A percentile compares a stretch with the other conserved stretches of the same genome.
phyloP scores from a whole-genome alignment of 2,888 invertebrate genomes.

The Sylvicola cinctus region DNA sequence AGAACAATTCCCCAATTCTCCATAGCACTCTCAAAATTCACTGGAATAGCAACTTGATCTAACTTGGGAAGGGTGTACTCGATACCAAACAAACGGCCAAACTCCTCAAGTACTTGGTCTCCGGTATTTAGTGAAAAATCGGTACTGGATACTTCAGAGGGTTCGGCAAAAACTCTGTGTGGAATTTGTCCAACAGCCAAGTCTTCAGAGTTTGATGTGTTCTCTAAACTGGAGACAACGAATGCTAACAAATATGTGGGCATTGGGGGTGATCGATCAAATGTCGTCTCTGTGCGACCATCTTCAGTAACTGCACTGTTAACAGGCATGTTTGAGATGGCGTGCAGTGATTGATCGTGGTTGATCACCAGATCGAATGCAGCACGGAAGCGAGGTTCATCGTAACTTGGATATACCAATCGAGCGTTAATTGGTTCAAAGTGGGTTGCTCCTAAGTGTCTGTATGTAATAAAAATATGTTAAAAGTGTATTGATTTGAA shows the following conservation, averaged over 20 bases:
- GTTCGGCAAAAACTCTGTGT: constrained; percentile 17
- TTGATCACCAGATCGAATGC: too few relatives aligned
- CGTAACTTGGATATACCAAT: constrained; percentile 45
- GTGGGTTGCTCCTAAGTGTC: constrained; percentile 35
- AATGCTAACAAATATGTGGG: constrained; percentile 64
- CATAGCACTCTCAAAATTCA: constrained; percentile 61
- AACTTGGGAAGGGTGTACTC: constrained; percentile 27
- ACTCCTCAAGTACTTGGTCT: constrained; percentile 31
- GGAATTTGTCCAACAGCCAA: too few relatives aligned
- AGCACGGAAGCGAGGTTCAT: constrained; percentile 35
- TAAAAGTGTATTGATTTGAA: constrained; percentile 12
- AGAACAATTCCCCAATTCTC: constrained; percentile 54
- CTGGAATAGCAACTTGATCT: constrained; percentile 47
- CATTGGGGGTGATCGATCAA: constrained; percentile 36
- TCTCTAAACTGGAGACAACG: constrained; percentile 40
- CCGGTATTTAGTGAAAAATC: constrained; percentile 33
- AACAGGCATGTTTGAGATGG: too few relatives aligned
- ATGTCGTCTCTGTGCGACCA: constrained; percentile 14
- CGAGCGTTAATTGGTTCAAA: constrained; percentile 38
- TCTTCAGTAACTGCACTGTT: too few relatives aligned
- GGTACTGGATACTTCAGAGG: constrained; percentile 20
- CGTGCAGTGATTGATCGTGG: too few relatives aligned
- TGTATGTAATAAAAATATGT: constrained; percentile 10
- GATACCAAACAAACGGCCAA: constrained; percentile 18
- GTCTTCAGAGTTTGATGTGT: too few relatives aligned